Conservation (phyloP, 2,888 invertebrate species). For the Pecten maximus region DNA sequence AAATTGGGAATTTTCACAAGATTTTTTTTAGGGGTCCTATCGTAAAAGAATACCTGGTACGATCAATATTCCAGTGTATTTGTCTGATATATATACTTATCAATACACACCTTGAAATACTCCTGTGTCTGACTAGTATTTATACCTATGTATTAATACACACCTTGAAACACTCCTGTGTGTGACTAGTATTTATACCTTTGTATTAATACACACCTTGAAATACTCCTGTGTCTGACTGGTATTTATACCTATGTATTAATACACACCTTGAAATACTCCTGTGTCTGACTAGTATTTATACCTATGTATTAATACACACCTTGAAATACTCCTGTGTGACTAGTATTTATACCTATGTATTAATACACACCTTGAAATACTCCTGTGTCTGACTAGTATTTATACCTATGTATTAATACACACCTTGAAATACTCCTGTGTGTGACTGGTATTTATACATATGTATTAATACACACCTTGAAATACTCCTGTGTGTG, state of each 20-base stretch:
- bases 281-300: constrained; percentile 53
- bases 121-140: background rate
- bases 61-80: no score
- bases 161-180: constrained; percentile 74
- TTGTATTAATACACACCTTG: constrained; percentile 61
- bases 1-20: no score
- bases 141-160: background rate
- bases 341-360: background rate
- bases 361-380: constrained; percentile 68
- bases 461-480: constrained; percentile 53
- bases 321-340: constrained; percentile 74
- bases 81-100: no score
- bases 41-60: no score
- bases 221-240: constrained; percentile 68
- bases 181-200: constrained; percentile 41
- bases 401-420: background rate
- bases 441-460: constrained; percentile 48
- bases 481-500: constrained; percentile 72
- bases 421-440: constrained; percentile 73
- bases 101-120: background rate
- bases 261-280: constrained; percentile 73
- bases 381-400: constrained; percentile 63
- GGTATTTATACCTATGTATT: background rate
- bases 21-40: no score
- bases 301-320: background rate